A percentile compares a stretch with the other conserved stretches of the same genome.
Evolutionary conservation across 2,888 invertebrate species (phyloP).

Genomic region (Amblyteles armatorius): DNA sequence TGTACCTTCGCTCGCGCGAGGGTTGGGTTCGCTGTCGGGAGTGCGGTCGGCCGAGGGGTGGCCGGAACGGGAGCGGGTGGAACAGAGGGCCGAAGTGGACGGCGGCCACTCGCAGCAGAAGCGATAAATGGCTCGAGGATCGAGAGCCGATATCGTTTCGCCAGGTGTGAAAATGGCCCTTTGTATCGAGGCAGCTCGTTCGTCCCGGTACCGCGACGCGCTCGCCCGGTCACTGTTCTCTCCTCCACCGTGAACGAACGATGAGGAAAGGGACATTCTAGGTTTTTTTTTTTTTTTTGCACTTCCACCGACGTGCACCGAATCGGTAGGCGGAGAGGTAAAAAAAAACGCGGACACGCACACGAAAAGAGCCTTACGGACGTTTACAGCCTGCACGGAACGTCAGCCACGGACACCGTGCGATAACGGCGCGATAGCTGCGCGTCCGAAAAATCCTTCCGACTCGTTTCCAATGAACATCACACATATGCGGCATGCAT

Average conservation of each 20-base stretch:
- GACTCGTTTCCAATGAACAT: constrained; percentile 13
- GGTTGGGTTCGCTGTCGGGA: constrained; percentile 14
- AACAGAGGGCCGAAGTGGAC: background rate
- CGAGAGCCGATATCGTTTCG: constrained; percentile 64
- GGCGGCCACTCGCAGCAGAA: constrained; percentile 24
- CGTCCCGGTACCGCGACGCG: background rate
- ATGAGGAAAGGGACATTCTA: constrained; percentile 5
- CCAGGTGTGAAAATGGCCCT: constrained; percentile 66
- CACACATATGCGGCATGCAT: constrained; percentile 1
- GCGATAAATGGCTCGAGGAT: constrained; percentile 59
- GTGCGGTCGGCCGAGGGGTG: constrained; percentile 1
- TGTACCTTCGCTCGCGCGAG: background rate
- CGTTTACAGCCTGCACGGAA: background rate
- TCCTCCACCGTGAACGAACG: constrained; percentile 26
- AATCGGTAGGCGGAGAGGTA: constrained; percentile 27
- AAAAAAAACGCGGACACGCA: constrained; percentile 19
- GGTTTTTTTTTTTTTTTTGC: background rate
- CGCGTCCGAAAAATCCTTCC: constrained; percentile 16
- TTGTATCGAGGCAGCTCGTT: constrained; percentile 51
- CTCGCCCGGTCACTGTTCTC: constrained; percentile 7
- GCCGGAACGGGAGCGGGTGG: background rate
- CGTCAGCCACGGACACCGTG: background rate
- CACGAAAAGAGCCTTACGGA: background rate
- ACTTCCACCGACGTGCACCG: background rate
- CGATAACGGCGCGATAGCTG: constrained; percentile 19